phyloP scores from a whole-genome alignment of 2,888 invertebrate species.

The Caenorhabditis becei region DNA sequence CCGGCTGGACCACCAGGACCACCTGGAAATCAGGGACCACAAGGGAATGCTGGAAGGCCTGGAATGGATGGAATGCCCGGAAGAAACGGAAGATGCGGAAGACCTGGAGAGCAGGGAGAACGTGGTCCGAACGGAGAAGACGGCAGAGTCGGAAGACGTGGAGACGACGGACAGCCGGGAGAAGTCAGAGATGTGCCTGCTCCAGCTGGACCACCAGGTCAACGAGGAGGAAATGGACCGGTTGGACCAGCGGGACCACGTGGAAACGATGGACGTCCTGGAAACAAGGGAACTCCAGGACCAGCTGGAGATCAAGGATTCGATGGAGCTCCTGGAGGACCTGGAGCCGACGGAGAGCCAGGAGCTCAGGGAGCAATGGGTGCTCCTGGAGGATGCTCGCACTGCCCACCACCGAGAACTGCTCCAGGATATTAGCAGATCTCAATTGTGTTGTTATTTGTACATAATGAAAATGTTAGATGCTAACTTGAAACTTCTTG shows the following conservation, averaged over 20 bases:
- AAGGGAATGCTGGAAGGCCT: slow-evolving; percentile 64
- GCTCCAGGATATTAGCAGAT: slow-evolving; percentile 68
- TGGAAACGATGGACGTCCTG: slow-evolving; percentile 63
- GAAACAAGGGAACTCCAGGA: slow-evolving; percentile 53
- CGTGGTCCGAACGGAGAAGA: slow-evolving; percentile 61
- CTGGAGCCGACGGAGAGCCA: slow-evolving; percentile 56
- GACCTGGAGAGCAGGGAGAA: slow-evolving; percentile 62
- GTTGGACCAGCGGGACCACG: slow-evolving; percentile 66
- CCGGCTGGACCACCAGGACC: slow-evolving; percentile 68
- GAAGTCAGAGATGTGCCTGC: slow-evolving; percentile 53
- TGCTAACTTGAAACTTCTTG: no score
- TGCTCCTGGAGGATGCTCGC: slow-evolving; percentile 52
- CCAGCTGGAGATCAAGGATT: slow-evolving; percentile 54
- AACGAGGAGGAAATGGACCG: slow-evolving; percentile 52
- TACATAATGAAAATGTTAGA: slow-evolving; percentile 40
- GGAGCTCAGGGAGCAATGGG: slow-evolving; percentile 54
- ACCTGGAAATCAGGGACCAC: slow-evolving; percentile 66
- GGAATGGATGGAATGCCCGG: slow-evolving; percentile 66
- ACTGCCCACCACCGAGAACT: no score
- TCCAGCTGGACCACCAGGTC: slow-evolving; percentile 62
- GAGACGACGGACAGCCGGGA: slow-evolving; percentile 60
- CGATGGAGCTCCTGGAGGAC: slow-evolving; percentile 59
- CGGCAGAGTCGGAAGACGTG: slow-evolving; percentile 57
- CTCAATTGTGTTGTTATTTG: slow-evolving; percentile 23
- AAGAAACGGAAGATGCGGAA: slow-evolving; percentile 66